Percentiles rank a stretch among this genome's conserved stretches.
These are phyloP conservation scores for Listrodromus nycthemerus DNA, from an alignment of 2,888 invertebrate genomes.

Conservation along the genomic window DNA sequence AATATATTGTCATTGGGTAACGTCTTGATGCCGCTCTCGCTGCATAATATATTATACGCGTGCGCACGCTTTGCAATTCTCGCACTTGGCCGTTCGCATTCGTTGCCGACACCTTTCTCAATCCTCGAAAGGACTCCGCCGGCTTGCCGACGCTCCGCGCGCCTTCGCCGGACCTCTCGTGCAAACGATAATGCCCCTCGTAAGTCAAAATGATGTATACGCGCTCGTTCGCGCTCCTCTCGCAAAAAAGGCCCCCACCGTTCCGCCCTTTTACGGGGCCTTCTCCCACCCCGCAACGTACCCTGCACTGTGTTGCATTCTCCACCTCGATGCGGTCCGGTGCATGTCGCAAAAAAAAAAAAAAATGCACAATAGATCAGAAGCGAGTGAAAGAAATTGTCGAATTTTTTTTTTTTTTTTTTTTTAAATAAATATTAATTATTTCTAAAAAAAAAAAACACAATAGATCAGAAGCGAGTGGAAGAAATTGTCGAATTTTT, in stretches of 20 bases:
- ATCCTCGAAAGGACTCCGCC: conserved; percentile 34
- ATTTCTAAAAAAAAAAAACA: too few species aligned
- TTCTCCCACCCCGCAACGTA: conserved; percentile 13
- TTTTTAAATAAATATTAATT: too few species aligned
- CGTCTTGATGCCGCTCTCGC: conserved; percentile 75
- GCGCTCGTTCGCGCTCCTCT: conserved; percentile 73
- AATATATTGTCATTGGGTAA: conserved; percentile 80
- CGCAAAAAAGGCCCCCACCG: conserved; percentile 69
- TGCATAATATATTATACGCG: conserved; percentile 76
- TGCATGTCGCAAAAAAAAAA: background rate
- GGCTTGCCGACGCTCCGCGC: conserved; percentile 43
- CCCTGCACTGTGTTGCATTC: conserved; percentile 32
- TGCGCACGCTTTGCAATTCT: conserved; percentile 53
- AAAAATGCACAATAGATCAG: too few species aligned
- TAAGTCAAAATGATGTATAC: conserved; percentile 82
- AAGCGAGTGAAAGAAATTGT: background rate
- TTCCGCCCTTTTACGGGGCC: conserved; percentile 27
- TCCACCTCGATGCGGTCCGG: background rate
- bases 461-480: too few species aligned
- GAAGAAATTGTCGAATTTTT: too few species aligned
- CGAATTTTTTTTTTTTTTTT: too few species aligned
- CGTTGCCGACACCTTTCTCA: conserved; percentile 46
- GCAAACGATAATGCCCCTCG: conserved; percentile 79
- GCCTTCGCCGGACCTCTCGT: conserved; percentile 61
- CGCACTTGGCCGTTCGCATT: conserved; percentile 26